phyloP scores from a whole-genome alignment of 2,888 invertebrate species.

The Apoda limacodes region DNA sequence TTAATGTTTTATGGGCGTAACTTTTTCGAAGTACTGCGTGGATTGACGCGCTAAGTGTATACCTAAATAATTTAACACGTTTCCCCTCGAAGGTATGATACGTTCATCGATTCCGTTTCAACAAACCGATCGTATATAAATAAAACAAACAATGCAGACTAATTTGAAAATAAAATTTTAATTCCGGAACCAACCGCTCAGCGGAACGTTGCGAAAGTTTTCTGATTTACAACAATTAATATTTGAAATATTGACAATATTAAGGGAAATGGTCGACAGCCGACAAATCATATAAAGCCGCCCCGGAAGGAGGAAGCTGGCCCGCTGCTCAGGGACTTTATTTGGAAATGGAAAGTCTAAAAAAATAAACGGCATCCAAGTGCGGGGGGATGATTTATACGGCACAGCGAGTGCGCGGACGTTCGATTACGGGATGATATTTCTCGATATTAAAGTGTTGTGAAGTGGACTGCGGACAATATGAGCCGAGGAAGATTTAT shows the following conservation, averaged over 20 bases:
- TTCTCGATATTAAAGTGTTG: constrained; percentile 70
- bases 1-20: constrained; percentile 69
- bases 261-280: constrained; percentile 65
- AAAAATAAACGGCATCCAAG: constrained; percentile 62
- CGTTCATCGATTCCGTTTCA: constrained; percentile 35
- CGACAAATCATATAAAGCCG: constrained; percentile 66
- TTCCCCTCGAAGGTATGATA: constrained; percentile 43
- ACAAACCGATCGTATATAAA: constrained; percentile 7
- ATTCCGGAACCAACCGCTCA: constrained; percentile 46
- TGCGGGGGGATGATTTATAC: constrained; percentile 61
- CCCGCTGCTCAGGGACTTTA: constrained; percentile 65
- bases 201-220: constrained; percentile 45
- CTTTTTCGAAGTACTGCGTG: constrained; percentile 63
- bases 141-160: constrained; percentile 25
- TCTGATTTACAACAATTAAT: constrained; percentile 69
- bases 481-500: constrained; percentile 69
- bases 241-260: constrained; percentile 69
- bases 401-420: constrained; percentile 47
- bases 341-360: constrained; percentile 70
- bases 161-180: constrained; percentile 52
- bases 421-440: constrained; percentile 68
- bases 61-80: constrained; percentile 65
- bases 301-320: constrained; percentile 68
- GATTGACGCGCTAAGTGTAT: constrained; percentile 66
- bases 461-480: constrained; percentile 65